Conservation (phyloP, 2,113 vertebrate species). For the Pao palembangensis region DNA sequence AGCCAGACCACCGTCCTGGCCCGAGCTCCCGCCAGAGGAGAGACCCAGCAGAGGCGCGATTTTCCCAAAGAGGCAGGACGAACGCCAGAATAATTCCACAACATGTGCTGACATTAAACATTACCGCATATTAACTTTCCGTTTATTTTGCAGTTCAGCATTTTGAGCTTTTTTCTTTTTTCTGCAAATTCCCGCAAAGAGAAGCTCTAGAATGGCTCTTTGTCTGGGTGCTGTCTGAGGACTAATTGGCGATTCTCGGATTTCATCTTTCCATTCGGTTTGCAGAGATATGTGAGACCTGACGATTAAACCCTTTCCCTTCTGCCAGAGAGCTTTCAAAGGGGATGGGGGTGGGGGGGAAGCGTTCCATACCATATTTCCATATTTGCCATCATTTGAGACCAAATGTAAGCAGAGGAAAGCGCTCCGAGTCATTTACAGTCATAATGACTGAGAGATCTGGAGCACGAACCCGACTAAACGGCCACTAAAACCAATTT, state of each 20-base stretch:
- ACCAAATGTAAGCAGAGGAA: slow-evolving; percentile 31
- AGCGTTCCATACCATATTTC: slow-evolving; percentile 65
- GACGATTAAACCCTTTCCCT: slow-evolving; percentile 51
- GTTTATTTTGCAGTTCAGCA: slow-evolving; percentile 77
- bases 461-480: not conserved
- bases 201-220: slow-evolving; percentile 74
- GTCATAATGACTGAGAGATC: slow-evolving; percentile 14
- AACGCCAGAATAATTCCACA: slow-evolving; percentile 78
- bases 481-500: not conserved
- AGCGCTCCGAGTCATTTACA: slow-evolving; percentile 34
- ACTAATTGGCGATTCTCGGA: slow-evolving; percentile 73
- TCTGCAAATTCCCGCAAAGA: slow-evolving; percentile 62
- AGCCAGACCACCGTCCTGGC: slow-evolving; percentile 57
- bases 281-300: slow-evolving; percentile 62
- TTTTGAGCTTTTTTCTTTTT: slow-evolving; percentile 29
- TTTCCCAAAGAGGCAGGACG: slow-evolving; percentile 70
- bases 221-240: slow-evolving; percentile 74
- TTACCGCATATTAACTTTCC: slow-evolving; percentile 78
- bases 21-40: slow-evolving; percentile 59
- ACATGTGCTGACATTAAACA: slow-evolving; percentile 82
- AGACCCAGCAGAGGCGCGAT: slow-evolving; percentile 58
- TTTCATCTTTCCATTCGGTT: slow-evolving; percentile 78
- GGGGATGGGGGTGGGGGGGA: slow-evolving; percentile 22
- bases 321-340: slow-evolving; percentile 39
- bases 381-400: slow-evolving; percentile 42